Evolutionary conservation across 2,888 invertebrate species (phyloP), one percentile per base, ranked within the genome.

Genomic region (Adelognathus sp.): DNA sequence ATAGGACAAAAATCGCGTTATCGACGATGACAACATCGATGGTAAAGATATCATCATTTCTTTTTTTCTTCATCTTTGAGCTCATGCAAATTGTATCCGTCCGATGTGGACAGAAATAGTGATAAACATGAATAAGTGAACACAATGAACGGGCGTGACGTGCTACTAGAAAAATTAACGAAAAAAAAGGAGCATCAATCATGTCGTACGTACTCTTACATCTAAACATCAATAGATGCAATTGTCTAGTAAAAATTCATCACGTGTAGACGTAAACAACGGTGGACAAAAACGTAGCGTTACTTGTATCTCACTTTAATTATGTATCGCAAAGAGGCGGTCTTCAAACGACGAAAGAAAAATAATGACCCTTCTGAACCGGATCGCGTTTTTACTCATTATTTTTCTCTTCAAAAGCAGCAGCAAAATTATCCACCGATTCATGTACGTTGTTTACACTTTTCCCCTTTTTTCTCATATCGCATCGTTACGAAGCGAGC

Each of bases 301-400:
- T 50, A 54, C 29, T 11, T 50, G 58, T 52, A 46, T n/a, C 29
- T 70, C 18, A 9, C 54, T 41, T 41, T 50, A 70, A 66, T 69
- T 67, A 58, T 50, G n/a, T 24, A 66, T 71, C 52, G 29, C 16
- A 56, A 21, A 54, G 33, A 52, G 9, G 16, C 18, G 6, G 18
- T 24, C 11, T 29, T 21, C 16, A 14, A 58, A 63, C 2, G 44
- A 54, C 74, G n/a, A 27, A 70, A 69, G 24, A 50, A 76, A 72
- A 50, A 36, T 24, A 50, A 39, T 70, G 11, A 44, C 61, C 56
- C 36, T 18, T 58, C 27, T 36, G 50, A 44, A 72, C 67, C 70
- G 66, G 76, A 56, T 75, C 71, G 67, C 66, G 54, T 81, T 82
- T 82, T 80, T 82, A 82, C 79, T 82, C 66, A 75, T 69, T 80